Percentiles rank a stretch among this genome's conserved stretches.
Evolutionary conservation across 2,113 vertebrate species (phyloP).

Genomic region (Pseudorhombus dupliciocellatus): DNA sequence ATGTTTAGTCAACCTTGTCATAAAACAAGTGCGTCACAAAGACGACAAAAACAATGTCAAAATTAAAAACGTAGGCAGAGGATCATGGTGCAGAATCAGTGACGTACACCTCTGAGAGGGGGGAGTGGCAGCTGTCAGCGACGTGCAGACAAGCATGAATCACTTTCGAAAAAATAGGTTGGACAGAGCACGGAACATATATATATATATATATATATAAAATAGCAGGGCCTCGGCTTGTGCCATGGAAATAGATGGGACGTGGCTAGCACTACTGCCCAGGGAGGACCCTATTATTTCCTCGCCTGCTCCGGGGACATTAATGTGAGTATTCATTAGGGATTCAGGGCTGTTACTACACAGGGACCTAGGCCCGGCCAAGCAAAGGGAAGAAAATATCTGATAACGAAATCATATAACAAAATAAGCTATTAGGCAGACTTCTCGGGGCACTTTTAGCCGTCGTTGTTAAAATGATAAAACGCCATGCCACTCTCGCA

Average conservation of each 20-base stretch:
- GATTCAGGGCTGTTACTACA: constrained; percentile 69
- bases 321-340: constrained; percentile 75
- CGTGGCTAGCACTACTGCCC: constrained; percentile 48
- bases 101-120: background rate
- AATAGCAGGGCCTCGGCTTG: constrained; percentile 53
- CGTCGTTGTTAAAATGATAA: constrained; percentile 82
- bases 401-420: constrained; percentile 81
- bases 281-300: constrained; percentile 73
- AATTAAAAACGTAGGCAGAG: background rate
- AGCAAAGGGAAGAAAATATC: constrained; percentile 58
- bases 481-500: constrained; percentile 77
- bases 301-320: constrained; percentile 61
- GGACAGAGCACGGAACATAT: too few species aligned
- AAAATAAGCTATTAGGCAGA: constrained; percentile 81
- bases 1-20: too few species aligned
- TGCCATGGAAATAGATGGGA: constrained; percentile 56
- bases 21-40: too few species aligned
- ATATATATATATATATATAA: constrained; percentile 4
- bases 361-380: constrained; percentile 58
- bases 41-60: background rate
- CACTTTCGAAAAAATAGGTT: constrained; percentile 7
- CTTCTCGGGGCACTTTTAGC: constrained; percentile 79
- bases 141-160: constrained; percentile 27
- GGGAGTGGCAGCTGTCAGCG: constrained; percentile 27
- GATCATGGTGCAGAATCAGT: too few species aligned